Base-by-base conservation (phyloP, 2,797 vertebrate genomes). In the Periophthalmus magnuspinnatus region DNA sequence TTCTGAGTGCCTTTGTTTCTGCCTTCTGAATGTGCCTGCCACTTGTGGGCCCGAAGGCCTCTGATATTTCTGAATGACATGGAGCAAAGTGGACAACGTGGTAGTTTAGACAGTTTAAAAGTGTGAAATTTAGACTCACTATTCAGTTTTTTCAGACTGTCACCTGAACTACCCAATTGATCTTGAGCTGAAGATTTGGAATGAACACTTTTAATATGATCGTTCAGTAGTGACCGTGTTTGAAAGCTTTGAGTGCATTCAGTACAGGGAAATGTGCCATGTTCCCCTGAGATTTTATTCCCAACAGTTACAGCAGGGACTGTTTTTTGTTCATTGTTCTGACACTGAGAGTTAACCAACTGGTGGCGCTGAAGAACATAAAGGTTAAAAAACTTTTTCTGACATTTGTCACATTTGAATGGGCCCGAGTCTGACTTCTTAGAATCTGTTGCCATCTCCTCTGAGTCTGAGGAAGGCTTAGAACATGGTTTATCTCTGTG, bases 31-130 rank as follows among this genome's bases (percentile, higher is more conserved):
- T 94, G 93, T 32, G 86, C 91, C 77, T 94, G 92, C 92, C 93
- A 94, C 59, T 87, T 89, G 81, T 95, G 93, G 36, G 91, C 92
- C 28, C 90, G 90, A 48, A 94, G 82, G 47, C 93, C 93, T 81
- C 90, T 84, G 45, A 83, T 72, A 78, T 92, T 94, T 32, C 76
- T 61, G 67, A 94, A 94, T 50, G 80, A 88, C 86, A 90, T 87
- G 0, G 68, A 56, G 68, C 94, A 95, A 48, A 89, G 70, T 9
- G 87, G 72, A 81, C 94, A 95, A 28, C 83, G 81, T 67, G 90
- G 74, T 65, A 67, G 54, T 76, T 88, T 90, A 0, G 33, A 60
- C 17, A 34, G 45, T 63, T 84, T 89, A 6, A 57, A 1, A 33
- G 32, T 76, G 4, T 60, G 61, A 3, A 74, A 59, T 4, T 28